Evolutionary conservation across 2,113 vertebrate genomes (phyloP).

Genomic region (Oreochromis spilurus): DNA sequence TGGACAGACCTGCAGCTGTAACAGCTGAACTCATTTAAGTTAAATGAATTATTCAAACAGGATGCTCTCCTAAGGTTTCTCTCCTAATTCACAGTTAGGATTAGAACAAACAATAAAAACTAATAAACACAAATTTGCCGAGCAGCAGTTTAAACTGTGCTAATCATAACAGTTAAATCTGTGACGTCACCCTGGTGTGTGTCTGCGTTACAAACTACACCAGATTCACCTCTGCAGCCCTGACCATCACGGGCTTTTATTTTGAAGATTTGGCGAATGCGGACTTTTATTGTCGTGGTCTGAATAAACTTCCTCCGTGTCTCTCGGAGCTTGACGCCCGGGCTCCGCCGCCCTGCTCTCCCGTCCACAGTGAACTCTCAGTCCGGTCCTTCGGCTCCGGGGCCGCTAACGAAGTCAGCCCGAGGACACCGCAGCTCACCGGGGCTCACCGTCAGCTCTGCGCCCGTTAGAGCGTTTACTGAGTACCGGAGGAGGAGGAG

Average conservation of each 20-base stretch:
- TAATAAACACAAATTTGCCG: not conserved
- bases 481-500: not conserved
- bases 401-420: no score
- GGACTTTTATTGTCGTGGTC: not conserved
- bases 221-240: not conserved
- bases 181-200: not conserved
- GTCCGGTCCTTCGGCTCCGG: not conserved
- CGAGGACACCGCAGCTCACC: not conserved
- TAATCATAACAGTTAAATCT: not conserved
- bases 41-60: not conserved
- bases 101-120: not conserved
- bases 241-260: not conserved
- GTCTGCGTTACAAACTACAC: not conserved
- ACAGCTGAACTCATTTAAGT: not conserved
- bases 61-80: fast-evolving
- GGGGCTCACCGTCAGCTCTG: not conserved
- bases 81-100: fast-evolving
- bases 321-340: not conserved
- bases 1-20: not conserved
- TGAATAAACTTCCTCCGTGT: not conserved
- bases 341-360: not conserved
- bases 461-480: not conserved
- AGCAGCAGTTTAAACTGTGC: not conserved
- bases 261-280: not conserved
- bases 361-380: not conserved